Base-by-base conservation (phyloP, 2,888 invertebrate species). In the Drosophila robusta region DNA sequence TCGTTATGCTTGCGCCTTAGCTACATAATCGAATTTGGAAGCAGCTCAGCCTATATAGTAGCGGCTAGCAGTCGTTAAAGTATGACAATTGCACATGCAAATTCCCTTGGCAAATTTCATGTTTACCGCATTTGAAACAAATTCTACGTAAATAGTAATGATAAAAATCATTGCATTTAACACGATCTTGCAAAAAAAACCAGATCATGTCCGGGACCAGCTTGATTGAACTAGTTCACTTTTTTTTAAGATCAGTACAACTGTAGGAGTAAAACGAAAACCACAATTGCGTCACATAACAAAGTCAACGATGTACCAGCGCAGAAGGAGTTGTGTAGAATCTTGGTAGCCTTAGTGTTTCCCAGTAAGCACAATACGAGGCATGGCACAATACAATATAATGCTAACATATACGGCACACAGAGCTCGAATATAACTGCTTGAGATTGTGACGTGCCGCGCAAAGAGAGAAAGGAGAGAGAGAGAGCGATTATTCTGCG, bases 391-490 rank as follows among this genome's bases (percentile, higher is more conserved):
- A 4, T 34, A 16, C 14, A 16, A 34, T 14, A 14, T 18, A 42
- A 32, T 39, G 16, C 1, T 5, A 18, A 9, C 12, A n/a, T 5
- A 7, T 1, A 18, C 5, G 9, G 22, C 7, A 0, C 11, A 22
- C n/a, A 14, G 11, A 18, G 22, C 5, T 18, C 16, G 9, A 11
- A 14, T 14, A 7, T 54, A 38, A 26, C 46, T 45, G 9, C 22
- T 38, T 5, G 24, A 29, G n/a, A 11, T 41, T 47, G 57, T 68
- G 68, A 69, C 67, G 69, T 69, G 11, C 0, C 67, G 67, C 67
- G 69, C 60, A 60, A 6, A 45, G 58, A 68, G 67, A 62, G 41
- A 9, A 18, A n/a, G 34, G 41, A n/a, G 34, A 34, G 46, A 16
- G 36, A 46, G n/a, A n/a, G 9, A 16, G 12, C 34, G 34, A 42